Evolutionary conservation across 2,888 invertebrate species (phyloP), one percentile per base, ranked within the genome.

Genomic region (Diarsia mendica): DNA sequence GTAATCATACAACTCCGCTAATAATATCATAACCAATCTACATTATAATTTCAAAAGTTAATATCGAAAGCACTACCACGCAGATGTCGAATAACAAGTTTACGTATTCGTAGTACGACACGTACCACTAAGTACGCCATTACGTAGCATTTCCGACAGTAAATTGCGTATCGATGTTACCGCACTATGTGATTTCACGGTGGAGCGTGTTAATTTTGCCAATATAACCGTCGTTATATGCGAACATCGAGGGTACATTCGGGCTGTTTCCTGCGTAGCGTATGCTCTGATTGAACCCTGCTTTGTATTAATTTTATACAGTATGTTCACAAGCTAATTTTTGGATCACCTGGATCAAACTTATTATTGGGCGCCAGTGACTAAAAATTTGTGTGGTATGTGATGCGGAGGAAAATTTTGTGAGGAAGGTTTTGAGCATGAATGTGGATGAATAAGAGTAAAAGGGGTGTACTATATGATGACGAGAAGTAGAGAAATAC

Each of bases 131-230:
- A 86, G 86, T 88, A 85, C 85, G 81, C 87, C 77, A 89, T 88
- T 89, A 89, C 86, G 87, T 83, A 82, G 81, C 83, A 83, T 84
- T 88, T 86, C 88, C 88, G 88, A 84, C 85, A 83, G 84, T 88
- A 87, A 87, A 93, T 92, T 92, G 91, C 90, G 92, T 93, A 93
- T 92, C 91, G 90, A 88, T 91, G 91, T 92, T 90, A 87, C 89
- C 90, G 84, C 88, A 89, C 88, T 85, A 87, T 87, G 90, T 88
- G 92, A 93, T 92, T 92, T 91, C 90, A 91, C 90, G 85, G 88
- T 89, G 85, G 89, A 87, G 89, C 90, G 87, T 91, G 91, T 92
- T 92, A 93, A 93, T 92, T 92, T 91, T 90, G 89, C 88, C 90
- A 88, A 92, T 90, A 90, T 90, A 87, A 83, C 77, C 80, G 77